Percentiles rank a stretch among this genome's conserved stretches.
phyloP scores from a whole-genome alignment of 30 jellyfish, hydroid and myxozoan genomes.

The Nemopilema nomurai region DNA sequence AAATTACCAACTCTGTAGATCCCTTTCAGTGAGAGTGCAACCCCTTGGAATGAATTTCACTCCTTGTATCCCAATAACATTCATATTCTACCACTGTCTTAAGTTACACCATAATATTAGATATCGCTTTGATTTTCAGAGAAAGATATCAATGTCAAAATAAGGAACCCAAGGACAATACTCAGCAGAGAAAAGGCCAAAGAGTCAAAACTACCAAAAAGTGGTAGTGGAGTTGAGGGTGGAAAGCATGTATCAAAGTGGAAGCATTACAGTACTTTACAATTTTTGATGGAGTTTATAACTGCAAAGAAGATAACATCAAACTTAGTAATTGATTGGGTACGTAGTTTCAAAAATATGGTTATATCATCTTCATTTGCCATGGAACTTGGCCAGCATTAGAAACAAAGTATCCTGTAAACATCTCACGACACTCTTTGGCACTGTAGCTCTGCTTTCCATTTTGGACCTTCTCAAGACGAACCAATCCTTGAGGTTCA shows the following conservation, averaged over 20 bases:
- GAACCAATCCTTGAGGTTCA: constrained; percentile 9
- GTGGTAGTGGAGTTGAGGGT: constrained; percentile 23
- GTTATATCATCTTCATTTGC: constrained; percentile 18
- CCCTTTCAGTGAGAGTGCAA: neutral
- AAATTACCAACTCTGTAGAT: neutral
- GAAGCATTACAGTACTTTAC: constrained; percentile 4
- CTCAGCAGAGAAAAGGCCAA: constrained; percentile 6
- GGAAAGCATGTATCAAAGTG: constrained; percentile 12
- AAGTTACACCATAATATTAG: neutral
- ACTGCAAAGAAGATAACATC: constrained; percentile 9
- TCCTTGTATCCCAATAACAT: neutral
- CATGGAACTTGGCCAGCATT: constrained; percentile 21
- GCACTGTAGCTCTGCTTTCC: constrained; percentile 25
- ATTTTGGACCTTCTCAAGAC: constrained; percentile 10
- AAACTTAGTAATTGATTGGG: neutral
- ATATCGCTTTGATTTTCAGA: neutral
- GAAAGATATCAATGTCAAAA: constrained; percentile 1
- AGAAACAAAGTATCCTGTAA: constrained; percentile 12
- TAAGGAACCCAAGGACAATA: constrained; percentile 1
- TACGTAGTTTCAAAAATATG: neutral
- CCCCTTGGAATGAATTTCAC: neutral
- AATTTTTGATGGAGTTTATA: constrained; percentile 7
- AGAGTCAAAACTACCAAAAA: constrained; percentile 20
- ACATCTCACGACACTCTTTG: constrained; percentile 15
- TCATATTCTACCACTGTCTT: neutral